Evolutionary conservation across 2,113 vertebrate species (phyloP).

Genomic region (Egretta garzetta): DNA sequence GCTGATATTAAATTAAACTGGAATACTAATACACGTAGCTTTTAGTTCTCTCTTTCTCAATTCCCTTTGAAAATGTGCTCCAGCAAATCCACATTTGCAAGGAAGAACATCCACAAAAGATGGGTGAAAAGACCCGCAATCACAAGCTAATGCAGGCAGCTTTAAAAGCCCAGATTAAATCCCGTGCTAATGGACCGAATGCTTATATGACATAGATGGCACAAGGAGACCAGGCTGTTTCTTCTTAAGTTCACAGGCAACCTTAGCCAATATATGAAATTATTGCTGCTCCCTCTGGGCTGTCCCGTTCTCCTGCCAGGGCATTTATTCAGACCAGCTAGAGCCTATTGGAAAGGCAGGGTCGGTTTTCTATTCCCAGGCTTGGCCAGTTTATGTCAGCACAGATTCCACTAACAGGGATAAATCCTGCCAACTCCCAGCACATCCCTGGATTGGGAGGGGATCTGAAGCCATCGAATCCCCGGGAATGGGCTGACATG

Average conservation of each 20-base stretch:
- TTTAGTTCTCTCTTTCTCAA: not conserved
- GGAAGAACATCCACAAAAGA: not conserved
- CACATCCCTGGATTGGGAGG: not conserved
- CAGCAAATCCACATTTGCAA: not conserved
- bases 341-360: not conserved
- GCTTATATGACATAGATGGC: rapidly evolving
- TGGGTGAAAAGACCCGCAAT: not conserved
- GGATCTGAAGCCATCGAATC: rapidly evolving
- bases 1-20: conserved; percentile 54
- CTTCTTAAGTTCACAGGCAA: not conserved
- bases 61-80: conserved; percentile 28
- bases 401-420: not conserved
- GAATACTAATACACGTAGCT: conserved; percentile 5
- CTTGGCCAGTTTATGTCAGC: not conserved
- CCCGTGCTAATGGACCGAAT: not conserved
- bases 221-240: not conserved
- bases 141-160: not conserved
- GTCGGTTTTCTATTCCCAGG: not conserved
- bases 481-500: rapidly evolving
- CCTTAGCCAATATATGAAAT: not conserved
- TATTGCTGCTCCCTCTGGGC: not conserved
- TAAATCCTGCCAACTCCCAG: not conserved
- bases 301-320: not conserved
- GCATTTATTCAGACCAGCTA: not conserved
- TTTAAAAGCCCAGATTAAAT: not conserved